Percentiles rank a stretch among this genome's conserved stretches.
Conservation (phyloP, 2,888 invertebrate species). For the Panzeria rudis region DNA sequence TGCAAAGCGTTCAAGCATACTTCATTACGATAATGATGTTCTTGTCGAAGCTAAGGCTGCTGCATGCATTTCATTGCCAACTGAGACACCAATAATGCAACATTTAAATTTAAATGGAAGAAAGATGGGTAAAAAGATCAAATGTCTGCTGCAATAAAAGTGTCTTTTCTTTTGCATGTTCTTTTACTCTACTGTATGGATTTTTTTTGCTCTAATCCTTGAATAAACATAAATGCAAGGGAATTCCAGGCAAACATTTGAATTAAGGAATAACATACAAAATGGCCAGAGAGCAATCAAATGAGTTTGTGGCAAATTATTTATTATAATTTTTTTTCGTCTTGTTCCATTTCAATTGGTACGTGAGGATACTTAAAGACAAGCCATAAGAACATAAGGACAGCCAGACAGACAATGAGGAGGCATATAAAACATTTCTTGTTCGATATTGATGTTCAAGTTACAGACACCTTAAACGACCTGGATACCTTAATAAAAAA, state of each 20-base stretch:
- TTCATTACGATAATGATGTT: slow-evolving; percentile 33
- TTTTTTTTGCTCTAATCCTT: slow-evolving; percentile 67
- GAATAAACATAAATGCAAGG: slow-evolving; percentile 64
- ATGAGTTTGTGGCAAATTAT: slow-evolving; percentile 65
- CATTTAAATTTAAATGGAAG: slow-evolving; percentile 17
- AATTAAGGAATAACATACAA: slow-evolving; percentile 52
- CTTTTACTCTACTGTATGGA: slow-evolving; percentile 12
- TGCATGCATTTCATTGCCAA: slow-evolving; percentile 44
- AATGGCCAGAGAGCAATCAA: slow-evolving; percentile 34
- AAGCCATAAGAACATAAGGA: slow-evolving; percentile 21
- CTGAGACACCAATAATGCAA: slow-evolving; percentile 50
- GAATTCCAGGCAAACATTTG: slow-evolving; percentile 56
- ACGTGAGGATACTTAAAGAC: slow-evolving; percentile 69
- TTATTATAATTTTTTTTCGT: slow-evolving; percentile 38
- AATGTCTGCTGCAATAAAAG: slow-evolving; percentile 71
- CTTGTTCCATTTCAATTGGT: slow-evolving; percentile 59
- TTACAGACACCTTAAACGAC: slow-evolving; percentile 66
- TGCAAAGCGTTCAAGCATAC: slow-evolving; percentile 70
- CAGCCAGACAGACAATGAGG: slow-evolving; percentile 43
- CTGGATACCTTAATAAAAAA: slow-evolving; percentile 55
- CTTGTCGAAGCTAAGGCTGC: slow-evolving; percentile 6
- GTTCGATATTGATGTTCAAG: slow-evolving; percentile 48
- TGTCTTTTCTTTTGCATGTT: slow-evolving; percentile 53
- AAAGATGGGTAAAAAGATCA: slow-evolving; percentile 56
- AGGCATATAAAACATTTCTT: slow-evolving; percentile 32